phyloP scores from a whole-genome alignment of 23 tunicate genomes.

The Pegea sp. region DNA sequence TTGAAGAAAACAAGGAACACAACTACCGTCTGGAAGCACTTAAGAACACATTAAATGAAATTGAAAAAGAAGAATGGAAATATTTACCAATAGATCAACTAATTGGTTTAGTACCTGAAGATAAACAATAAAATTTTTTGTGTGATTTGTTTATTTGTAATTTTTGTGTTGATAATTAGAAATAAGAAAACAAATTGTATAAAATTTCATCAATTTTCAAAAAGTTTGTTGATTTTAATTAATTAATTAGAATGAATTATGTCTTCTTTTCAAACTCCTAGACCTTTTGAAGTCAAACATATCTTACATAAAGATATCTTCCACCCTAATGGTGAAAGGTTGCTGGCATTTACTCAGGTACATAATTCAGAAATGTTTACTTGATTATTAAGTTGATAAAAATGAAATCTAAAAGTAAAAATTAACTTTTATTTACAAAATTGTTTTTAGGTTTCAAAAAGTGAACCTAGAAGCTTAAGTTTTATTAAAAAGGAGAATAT shows the following conservation, averaged over 20 bases:
- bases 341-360: slow-evolving; percentile 64
- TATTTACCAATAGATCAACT: neutral
- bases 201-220: neutral
- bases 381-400: too few relatives aligned
- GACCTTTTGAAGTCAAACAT: slow-evolving; percentile 68
- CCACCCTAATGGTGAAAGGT: slow-evolving; percentile 60
- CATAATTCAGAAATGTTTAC: too few relatives aligned
- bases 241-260: neutral
- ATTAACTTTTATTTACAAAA: too few relatives aligned
- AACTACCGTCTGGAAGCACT: neutral
- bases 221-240: neutral
- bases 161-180: too few relatives aligned
- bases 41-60: neutral
- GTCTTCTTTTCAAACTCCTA: slow-evolving; percentile 1
- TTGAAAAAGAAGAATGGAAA: slow-evolving; percentile 1
- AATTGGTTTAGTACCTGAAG: neutral
- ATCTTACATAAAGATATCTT: slow-evolving; percentile 47
- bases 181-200: neutral
- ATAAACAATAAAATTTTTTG: neutral
- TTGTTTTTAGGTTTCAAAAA: slow-evolving; percentile 53
- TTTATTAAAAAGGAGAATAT: slow-evolving; percentile 48
- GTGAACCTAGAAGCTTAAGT: slow-evolving; percentile 34
- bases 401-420: too few relatives aligned
- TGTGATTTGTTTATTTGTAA: too few relatives aligned
- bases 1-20: too few relatives aligned